Evolutionary conservation across 2,113 vertebrate genomes (phyloP).

Genomic region (Melanotaenia duboulayi): DNA sequence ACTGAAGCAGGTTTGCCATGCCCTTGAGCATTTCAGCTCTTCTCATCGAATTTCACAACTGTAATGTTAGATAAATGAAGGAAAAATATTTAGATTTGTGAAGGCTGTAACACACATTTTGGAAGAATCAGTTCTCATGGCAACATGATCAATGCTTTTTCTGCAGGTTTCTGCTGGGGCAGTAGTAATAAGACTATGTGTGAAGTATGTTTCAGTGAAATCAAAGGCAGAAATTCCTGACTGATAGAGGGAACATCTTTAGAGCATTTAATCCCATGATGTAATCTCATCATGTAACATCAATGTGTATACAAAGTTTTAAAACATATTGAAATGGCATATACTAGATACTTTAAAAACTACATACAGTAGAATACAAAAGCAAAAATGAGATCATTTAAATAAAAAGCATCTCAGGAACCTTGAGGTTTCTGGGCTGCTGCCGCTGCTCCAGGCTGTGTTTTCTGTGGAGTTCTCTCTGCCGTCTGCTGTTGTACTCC

Average conservation of each 20-base stretch:
- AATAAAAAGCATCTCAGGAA: conserved; percentile 48
- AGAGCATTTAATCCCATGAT: background rate
- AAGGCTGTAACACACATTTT: conserved; percentile 20
- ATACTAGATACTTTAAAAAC: background rate
- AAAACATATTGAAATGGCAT: background rate
- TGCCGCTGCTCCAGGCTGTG: conserved; percentile 98
- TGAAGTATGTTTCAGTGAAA: background rate
- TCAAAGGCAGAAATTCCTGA: background rate
- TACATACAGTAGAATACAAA: background rate
- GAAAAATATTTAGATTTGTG: conserved; percentile 6
- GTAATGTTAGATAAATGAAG: conserved; percentile 1
- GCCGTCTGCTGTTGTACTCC: conserved; percentile 96
- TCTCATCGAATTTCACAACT: background rate
- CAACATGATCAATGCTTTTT: conserved; percentile 21
- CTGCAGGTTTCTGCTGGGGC: background rate
- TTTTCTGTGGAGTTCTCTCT: conserved; percentile 96
- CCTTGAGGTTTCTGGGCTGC: conserved; percentile 99
- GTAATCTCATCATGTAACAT: background rate
- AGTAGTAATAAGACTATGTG: background rate
- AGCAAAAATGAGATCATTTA: background rate
- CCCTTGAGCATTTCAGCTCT: conserved; percentile 15
- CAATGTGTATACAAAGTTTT: background rate
- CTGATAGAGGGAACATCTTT: too few species aligned
- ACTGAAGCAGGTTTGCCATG: background rate
- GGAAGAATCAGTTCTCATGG: conserved; percentile 29